Conservation (phyloP, 2,797 vertebrate species). For the Peromyscus eremicus region DNA sequence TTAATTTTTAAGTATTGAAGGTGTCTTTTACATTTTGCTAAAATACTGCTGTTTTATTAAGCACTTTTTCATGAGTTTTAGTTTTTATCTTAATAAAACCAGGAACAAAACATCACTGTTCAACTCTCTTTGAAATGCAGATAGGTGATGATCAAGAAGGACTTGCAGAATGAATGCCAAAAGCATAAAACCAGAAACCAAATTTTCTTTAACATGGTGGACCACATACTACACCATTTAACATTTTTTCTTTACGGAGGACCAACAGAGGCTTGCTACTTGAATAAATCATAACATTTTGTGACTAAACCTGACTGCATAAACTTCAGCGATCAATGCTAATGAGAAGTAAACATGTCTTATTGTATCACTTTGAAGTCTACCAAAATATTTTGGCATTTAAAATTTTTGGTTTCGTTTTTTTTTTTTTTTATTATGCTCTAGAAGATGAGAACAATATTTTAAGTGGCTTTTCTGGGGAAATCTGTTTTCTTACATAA, state of each 20-base stretch:
- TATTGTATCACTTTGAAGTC: constrained; percentile 55
- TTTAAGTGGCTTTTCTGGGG: not conserved
- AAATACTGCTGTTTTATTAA: constrained; percentile 47
- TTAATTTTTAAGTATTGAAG: constrained; percentile 6
- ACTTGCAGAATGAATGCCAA: constrained; percentile 56
- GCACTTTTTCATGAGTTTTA: not conserved
- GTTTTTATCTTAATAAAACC: constrained; percentile 59
- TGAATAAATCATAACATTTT: constrained; percentile 43
- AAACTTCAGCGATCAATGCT: constrained; percentile 23
- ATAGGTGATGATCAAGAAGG: constrained; percentile 55
- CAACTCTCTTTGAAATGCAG: constrained; percentile 76
- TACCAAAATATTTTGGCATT: constrained; percentile 40
- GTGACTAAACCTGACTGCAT: constrained; percentile 44
- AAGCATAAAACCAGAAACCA: constrained; percentile 49
- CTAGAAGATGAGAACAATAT: not conserved
- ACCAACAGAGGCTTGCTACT: not conserved
- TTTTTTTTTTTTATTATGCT: constrained; percentile 46
- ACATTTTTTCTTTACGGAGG: constrained; percentile 36
- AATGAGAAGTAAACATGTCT: constrained; percentile 35
- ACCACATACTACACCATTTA: constrained; percentile 11
- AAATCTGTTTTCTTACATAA: constrained; percentile 42
- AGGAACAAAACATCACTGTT: constrained; percentile 66
- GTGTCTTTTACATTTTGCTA: constrained; percentile 20
- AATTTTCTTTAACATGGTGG: constrained; percentile 53
- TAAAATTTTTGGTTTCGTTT: constrained; percentile 15